Base-by-base conservation (phyloP, 1,140 invertebrate genomes). In the Brachionus koreanus region DNA sequence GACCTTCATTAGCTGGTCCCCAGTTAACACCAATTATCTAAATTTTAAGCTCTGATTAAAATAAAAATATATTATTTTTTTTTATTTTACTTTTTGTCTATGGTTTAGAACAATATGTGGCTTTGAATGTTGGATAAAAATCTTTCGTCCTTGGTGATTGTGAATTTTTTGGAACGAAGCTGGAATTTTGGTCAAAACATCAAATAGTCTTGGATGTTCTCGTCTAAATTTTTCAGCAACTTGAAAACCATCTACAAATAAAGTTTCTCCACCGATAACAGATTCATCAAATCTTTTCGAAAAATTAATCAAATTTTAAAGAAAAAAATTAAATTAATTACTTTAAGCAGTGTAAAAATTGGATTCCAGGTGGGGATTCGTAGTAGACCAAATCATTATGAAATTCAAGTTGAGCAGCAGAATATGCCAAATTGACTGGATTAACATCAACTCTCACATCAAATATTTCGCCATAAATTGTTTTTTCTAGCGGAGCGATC, bases 301-400 rank as follows among this genome's bases (percentile, higher is more conserved):
- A 52, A 12, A 65, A 29, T 25, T 23, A 35, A 23, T 25, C n/a
- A 19, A 5, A 5, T 49, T 37, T 1, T 39, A 37, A 13, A 35
- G 13, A 37, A 29, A 16, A 69, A 23, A 69, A 16, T 39, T n/a
- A n/a, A 57, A 29, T 3, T 19, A 0, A 52, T 61, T 84, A 87
- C 87, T 84, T 86, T 10, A 86, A 75, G 79, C 86, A 87, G 76
- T 87, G 86, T 1, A 88, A 84, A 35, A 88, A 83, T 83, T 87
- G 86, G n/a, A 88, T 79, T 7, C 87, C 87, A 5, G 87, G 87
- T 13, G 86, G 85, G 13, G 86, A 87, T 81, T 88, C 87, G 69
- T 86, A 87, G 83, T 88, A 87, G 3, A 85, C 84, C 6, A 88
- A 83, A 79, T 88, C 87, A 84, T 85, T 87, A 82, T 88, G 87